Evolutionary conservation across 2,797 vertebrate genomes (phyloP).

Genomic region (Peromyscus nudipes): DNA sequence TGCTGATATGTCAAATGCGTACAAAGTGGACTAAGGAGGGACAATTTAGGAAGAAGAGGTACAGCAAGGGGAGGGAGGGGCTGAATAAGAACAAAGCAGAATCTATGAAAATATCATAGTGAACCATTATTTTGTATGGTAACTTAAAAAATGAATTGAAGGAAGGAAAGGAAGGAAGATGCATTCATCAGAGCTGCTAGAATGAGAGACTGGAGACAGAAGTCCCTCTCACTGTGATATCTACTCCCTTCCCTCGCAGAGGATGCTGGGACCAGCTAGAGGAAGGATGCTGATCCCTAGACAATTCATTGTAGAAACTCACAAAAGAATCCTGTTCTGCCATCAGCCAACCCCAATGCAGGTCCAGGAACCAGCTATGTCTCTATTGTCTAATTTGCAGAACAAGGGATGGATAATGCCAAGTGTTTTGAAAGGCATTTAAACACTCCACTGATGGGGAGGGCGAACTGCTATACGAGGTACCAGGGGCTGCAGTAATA

Average conservation of each 20-base stretch:
- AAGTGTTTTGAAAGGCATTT: not conserved
- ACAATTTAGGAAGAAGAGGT: not conserved
- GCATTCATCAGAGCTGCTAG: not conserved
- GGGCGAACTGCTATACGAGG: rapidly evolving
- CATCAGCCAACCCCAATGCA: not conserved
- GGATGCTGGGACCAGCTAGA: not conserved
- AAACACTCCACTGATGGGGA: no score
- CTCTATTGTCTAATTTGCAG: not conserved
- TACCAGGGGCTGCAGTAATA: not conserved
- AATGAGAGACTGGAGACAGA: not conserved
- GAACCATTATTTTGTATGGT: not conserved
- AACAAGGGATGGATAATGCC: not conserved
- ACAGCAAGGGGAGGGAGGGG: not conserved
- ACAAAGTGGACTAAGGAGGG: not conserved
- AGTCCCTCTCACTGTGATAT: not conserved
- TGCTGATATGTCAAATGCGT: not conserved
- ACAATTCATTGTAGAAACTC: not conserved
- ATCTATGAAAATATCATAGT: not conserved
- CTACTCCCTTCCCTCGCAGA: rapidly evolving
- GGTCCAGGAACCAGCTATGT: not conserved
- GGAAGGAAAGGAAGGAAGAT: not conserved
- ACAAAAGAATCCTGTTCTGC: not conserved
- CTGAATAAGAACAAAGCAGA: not conserved
- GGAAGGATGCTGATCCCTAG: not conserved
- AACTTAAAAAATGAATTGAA: not conserved